A percentile compares a stretch with the other conserved stretches of the same genome.
These are phyloP conservation scores for Laterallus jamaicensis DNA, from an alignment of 2,113 vertebrate species.

Conservation along the genomic window DNA sequence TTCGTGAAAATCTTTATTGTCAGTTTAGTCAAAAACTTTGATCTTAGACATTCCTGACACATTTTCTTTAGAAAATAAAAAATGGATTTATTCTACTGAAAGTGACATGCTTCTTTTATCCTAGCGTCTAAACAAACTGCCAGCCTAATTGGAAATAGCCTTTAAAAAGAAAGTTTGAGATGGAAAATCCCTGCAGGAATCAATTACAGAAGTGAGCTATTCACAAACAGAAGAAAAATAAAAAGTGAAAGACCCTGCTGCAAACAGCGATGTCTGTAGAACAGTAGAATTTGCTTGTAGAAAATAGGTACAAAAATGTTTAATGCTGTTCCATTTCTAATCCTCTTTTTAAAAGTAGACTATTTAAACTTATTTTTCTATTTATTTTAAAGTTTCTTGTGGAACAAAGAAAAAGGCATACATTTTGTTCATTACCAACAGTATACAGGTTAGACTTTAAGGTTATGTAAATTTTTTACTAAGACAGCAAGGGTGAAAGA, in stretches of 20 bases:
- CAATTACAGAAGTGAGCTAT: neutral
- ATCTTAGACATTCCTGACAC: neutral
- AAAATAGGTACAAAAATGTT: neutral
- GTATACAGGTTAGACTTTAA: neutral
- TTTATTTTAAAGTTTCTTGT: neutral
- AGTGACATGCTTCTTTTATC: neutral
- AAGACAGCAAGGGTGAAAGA: neutral
- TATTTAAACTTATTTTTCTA: neutral
- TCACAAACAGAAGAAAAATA: neutral
- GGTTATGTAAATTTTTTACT: neutral
- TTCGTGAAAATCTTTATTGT: neutral
- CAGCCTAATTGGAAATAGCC: neutral
- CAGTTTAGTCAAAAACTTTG: neutral
- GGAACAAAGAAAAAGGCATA: neutral
- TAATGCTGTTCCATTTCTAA: neutral
- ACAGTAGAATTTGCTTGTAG: neutral
- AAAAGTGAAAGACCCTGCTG: neutral
- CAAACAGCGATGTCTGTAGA: neutral
- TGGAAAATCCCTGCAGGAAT: constrained; percentile 11
- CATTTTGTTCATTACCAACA: neutral
- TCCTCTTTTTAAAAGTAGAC: neutral
- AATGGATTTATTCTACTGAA: neutral
- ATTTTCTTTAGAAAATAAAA: neutral
- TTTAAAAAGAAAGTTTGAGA: neutral
- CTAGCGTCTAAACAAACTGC: neutral